Conservation (phyloP, 1,140 invertebrate genomes). For the Drosophila aff. region DNA sequence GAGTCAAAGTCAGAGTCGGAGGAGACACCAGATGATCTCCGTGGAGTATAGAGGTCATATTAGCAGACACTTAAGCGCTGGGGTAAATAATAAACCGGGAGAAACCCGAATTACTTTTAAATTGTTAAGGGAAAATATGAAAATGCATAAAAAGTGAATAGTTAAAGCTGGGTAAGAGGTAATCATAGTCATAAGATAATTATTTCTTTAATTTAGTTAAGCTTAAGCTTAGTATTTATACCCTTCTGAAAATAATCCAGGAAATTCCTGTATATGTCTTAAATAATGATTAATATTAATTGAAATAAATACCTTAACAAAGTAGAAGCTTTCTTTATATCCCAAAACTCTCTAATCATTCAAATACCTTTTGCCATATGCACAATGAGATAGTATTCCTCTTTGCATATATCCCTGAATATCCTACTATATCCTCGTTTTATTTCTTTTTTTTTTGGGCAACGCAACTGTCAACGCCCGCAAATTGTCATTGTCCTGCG, state of each 20-base stretch:
- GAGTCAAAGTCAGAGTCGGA: neutral
- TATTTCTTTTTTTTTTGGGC: conserved; percentile 72
- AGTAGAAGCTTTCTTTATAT: too few species aligned
- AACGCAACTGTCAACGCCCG: conserved; percentile 47
- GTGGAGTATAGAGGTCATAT: conserved; percentile 5
- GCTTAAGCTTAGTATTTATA: too few species aligned
- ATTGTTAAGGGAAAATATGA: too few species aligned
- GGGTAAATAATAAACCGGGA: too few species aligned
- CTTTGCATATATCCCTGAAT: neutral
- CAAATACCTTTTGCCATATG: conserved; percentile 8
- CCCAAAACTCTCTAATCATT: neutral
- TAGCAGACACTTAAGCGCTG: conserved; percentile 32
- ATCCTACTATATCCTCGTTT: neutral
- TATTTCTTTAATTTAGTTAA: too few species aligned
- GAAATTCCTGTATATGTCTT: too few species aligned
- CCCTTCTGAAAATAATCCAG: too few species aligned
- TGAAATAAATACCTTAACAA: too few species aligned
- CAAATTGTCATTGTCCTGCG: conserved; percentile 43
- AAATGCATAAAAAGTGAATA: neutral
- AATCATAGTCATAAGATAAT: too few species aligned
- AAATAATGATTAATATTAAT: too few species aligned
- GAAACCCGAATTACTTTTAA: neutral
- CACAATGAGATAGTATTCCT: conserved; percentile 14
- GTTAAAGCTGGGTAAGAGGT: too few species aligned
- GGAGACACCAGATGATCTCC: conserved; percentile 1